phyloP scores from a whole-genome alignment of 2,888 invertebrate genomes.

The Volucella bombylans region DNA sequence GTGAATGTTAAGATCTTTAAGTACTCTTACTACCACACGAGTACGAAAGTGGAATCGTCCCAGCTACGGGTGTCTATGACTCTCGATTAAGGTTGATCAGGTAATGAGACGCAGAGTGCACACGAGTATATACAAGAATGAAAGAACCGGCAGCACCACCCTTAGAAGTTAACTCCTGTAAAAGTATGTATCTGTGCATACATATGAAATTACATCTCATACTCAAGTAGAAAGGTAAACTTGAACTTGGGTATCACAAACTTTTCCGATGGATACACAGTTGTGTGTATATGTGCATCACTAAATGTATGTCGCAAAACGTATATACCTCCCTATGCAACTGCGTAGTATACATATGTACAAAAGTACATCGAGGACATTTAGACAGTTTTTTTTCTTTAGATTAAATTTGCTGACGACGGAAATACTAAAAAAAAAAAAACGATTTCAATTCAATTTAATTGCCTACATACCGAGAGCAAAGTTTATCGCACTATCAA shows the following conservation, averaged over 20 bases:
- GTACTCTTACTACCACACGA: too few relatives aligned
- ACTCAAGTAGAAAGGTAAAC: slow-evolving; percentile 12
- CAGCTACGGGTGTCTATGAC: too few relatives aligned
- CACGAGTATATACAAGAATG: too few relatives aligned
- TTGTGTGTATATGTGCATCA: not conserved
- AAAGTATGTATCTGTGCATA: not conserved
- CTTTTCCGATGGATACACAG: slow-evolving; percentile 33
- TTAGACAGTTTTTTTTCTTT: not conserved
- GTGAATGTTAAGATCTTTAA: too few relatives aligned
- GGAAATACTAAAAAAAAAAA: slow-evolving; percentile 5
- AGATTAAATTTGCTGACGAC: slow-evolving; percentile 11
- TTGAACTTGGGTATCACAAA: slow-evolving; percentile 7
- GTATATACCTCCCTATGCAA: too few relatives aligned
- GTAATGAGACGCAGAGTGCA: too few relatives aligned
- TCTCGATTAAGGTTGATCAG: too few relatives aligned
- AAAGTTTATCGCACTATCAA: slow-evolving; percentile 56
- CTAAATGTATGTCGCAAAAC: not conserved
- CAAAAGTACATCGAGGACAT: not conserved
- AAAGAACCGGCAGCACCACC: too few relatives aligned
- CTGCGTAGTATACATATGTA: not conserved
- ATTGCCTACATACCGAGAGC: slow-evolving; percentile 9
- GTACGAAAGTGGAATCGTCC: too few relatives aligned
- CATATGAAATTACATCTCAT: not conserved
- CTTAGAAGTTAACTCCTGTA: too few relatives aligned
- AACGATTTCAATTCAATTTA: not conserved